Evolutionary conservation across 2,797 vertebrate genomes (phyloP), one percentile per base, ranked within the genome.

Genomic region (Megaceryle alcyon): DNA sequence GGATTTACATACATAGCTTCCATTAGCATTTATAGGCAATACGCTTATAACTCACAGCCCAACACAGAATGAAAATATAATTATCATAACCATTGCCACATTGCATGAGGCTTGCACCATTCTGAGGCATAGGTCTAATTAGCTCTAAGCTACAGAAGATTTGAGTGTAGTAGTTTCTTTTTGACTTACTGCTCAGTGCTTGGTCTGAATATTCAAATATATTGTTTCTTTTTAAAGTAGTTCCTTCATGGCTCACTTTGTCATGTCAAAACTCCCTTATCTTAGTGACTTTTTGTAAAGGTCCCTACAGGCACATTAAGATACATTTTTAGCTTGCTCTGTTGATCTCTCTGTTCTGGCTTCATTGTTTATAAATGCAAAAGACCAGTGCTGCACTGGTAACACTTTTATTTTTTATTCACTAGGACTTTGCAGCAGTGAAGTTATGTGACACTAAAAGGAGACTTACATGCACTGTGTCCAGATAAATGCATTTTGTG

Each of bases 121-220:
- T 97, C 80, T 22, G 92, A 98, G 95, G 95, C 94, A 92, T 71
- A 97, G 94, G 88, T 97, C 96, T 98, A 98, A 98, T 98, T 98
- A 98, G 96, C 96, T 97, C 88, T 97, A 97, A 96, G 96, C 93
- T 97, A 94, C 89, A 95, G 95, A 98, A 97, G 96, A 97, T 98
- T 96, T 97, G 96, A 97, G 71, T 76, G 49, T 44, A 64, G 95
- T 94, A 93, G 87, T 96, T 97, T 97, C 91, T 94, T 97, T 97
- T 94, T 98, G 96, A 97, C 90, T 97, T 97, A 97, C 88, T 95
- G 97, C 92, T 97, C 53, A 18, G 83, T 78, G 96, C 92, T 96
- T 95, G 60, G 78, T 96, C 83, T 97, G 97, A 98, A 97, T 97
- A 96, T 96, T 97, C 95, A 96, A 96, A 98, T 77, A 77, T 92